A percentile compares a stretch with the other conserved stretches of the same genome.
Evolutionary conservation across 2,888 invertebrate species (phyloP).

Genomic region (Rotaria socialis): DNA sequence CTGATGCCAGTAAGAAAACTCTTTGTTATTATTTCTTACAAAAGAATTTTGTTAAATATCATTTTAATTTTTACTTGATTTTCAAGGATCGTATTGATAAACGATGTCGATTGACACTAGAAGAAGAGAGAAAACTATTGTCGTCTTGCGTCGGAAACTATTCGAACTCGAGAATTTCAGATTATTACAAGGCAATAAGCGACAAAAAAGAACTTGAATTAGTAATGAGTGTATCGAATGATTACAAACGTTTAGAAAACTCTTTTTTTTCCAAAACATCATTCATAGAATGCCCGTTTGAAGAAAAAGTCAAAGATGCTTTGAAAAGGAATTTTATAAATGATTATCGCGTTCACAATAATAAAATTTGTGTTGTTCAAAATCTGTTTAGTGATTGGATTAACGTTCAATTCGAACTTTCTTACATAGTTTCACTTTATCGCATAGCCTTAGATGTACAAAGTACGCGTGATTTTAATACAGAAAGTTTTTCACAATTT

Average conservation of each 20-base stretch:
- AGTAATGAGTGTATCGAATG: not conserved
- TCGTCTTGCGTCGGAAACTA: not conserved
- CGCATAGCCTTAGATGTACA: not conserved
- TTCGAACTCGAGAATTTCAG: not conserved
- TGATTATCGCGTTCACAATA: too few relatives aligned
- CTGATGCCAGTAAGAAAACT: not conserved
- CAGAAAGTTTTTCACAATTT: not conserved
- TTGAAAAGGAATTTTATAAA: too few relatives aligned
- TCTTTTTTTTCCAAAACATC: not conserved
- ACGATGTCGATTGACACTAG: not conserved
- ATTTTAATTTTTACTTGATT: conserved; percentile 3
- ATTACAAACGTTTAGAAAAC: not conserved
- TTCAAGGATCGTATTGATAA: not conserved
- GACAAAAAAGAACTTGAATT: not conserved
- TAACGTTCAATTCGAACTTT: too few relatives aligned
- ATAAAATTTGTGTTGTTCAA: too few relatives aligned
- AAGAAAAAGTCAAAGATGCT: too few relatives aligned
- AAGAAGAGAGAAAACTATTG: not conserved
- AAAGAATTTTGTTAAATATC: not conserved
- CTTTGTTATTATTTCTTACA: not conserved
- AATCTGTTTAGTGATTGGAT: too few relatives aligned
- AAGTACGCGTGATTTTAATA: not conserved
- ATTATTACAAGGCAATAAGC: not conserved
- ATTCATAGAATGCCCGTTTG: too few relatives aligned
- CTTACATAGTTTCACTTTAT: conserved; percentile 20